Conservation (phyloP, 2,888 invertebrate species). For the Gnatocerus cornutus region DNA sequence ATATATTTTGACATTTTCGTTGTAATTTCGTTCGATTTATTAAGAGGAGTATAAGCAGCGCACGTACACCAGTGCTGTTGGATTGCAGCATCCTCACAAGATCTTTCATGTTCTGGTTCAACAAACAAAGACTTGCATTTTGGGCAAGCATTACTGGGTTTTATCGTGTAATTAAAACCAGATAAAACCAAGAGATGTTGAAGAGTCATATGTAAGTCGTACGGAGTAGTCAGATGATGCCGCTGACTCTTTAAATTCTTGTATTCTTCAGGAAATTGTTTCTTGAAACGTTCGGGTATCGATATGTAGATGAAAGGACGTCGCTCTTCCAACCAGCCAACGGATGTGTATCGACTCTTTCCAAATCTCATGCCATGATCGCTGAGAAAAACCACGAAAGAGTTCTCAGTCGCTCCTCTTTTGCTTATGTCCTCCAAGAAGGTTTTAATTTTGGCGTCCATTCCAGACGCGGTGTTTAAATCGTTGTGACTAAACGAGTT, state of each 20-base stretch:
- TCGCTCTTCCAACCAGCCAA: constrained; percentile 86
- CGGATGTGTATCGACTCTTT: constrained; percentile 77
- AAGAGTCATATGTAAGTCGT: constrained; percentile 83
- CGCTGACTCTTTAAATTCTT: constrained; percentile 76
- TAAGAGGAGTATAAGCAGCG: constrained; percentile 74
- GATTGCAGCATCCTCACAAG: constrained; percentile 80
- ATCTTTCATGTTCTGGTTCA: constrained; percentile 74
- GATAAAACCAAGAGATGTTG: constrained; percentile 76
- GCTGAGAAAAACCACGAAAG: constrained; percentile 82
- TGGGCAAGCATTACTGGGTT: constrained; percentile 74
- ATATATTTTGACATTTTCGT: constrained; percentile 72
- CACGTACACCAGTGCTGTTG: constrained; percentile 87
- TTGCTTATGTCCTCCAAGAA: constrained; percentile 76
- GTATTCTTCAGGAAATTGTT: constrained; percentile 73
- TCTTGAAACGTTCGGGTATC: constrained; percentile 77
- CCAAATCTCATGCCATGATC: constrained; percentile 88
- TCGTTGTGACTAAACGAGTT: constrained; percentile 84
- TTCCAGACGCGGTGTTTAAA: constrained; percentile 78
- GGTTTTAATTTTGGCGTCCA: constrained; percentile 77
- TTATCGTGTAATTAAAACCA: constrained; percentile 63
- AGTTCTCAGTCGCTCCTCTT: constrained; percentile 77
- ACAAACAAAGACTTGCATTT: constrained; percentile 78
- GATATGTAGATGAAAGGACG: constrained; percentile 83
- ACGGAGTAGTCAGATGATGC: constrained; percentile 81
- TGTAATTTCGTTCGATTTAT: constrained; percentile 71